Evolutionary conservation across 1,140 invertebrate species (phyloP).

Genomic region (Ceratitis capitata): DNA sequence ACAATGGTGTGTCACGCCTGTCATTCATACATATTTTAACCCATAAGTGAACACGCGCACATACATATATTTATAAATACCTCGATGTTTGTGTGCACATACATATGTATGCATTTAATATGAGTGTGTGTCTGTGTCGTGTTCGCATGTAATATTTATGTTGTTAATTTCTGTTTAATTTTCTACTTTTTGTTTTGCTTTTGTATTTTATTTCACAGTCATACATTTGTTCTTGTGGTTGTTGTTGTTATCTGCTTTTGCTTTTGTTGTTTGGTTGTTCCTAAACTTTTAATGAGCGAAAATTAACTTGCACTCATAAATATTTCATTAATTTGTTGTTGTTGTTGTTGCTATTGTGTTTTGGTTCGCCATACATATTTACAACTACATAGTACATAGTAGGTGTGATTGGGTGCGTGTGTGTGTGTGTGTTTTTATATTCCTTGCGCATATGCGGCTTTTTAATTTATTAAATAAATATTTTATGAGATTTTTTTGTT

Average conservation of each 20-base stretch:
- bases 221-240: background rate
- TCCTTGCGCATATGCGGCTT: background rate
- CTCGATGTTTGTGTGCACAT: no score
- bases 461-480: conserved; percentile 9
- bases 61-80: background rate
- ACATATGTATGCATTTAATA: no score
- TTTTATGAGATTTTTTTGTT: background rate
- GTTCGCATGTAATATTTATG: conserved; percentile 1
- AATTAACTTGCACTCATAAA: conserved; percentile 27
- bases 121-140: no score
- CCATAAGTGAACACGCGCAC: background rate
- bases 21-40: background rate
- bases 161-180: conserved; percentile 32
- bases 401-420: background rate
- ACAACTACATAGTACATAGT: background rate
- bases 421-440: background rate
- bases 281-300: conserved; percentile 27
- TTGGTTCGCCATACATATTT: background rate
- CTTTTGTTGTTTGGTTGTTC: background rate
- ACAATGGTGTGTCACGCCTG: background rate
- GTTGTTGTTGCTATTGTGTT: background rate
- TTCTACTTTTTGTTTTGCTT: conserved; percentile 4
- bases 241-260: background rate
- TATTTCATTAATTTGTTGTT: conserved; percentile 21
- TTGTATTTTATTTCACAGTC: background rate